A percentile compares a stretch with the other conserved stretches of the same genome.
Evolutionary conservation across 2,888 invertebrate genomes (phyloP).

Genomic region (Macrosiphum euphorbiae): DNA sequence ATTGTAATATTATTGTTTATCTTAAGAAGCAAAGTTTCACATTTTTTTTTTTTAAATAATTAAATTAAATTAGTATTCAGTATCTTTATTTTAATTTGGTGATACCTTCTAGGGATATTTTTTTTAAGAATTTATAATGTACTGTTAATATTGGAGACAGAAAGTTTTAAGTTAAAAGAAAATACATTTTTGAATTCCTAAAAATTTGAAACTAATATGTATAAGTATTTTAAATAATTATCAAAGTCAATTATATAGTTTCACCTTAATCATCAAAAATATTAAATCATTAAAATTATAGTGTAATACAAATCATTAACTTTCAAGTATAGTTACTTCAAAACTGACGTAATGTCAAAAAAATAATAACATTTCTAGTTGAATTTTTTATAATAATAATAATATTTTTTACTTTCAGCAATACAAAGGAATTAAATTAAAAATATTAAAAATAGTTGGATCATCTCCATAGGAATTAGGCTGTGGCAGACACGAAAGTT

Average conservation of each 20-base stretch:
- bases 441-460: too few species aligned
- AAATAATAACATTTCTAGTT: neutral
- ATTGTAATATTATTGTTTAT: neutral
- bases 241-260: neutral
- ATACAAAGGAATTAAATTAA: too few species aligned
- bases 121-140: neutral
- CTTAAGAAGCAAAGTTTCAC: neutral
- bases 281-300: neutral
- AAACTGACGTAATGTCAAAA: neutral
- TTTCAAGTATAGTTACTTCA: neutral
- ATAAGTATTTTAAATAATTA: neutral
- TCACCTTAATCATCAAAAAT: neutral
- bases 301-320: neutral
- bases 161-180: too few species aligned
- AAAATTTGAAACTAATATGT: too few species aligned
- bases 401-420: too few species aligned
- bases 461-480: too few species aligned
- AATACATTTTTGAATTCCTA: too few species aligned
- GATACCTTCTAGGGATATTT: neutral
- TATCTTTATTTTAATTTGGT: neutral
- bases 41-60: neutral
- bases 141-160: neutral
- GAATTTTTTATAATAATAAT: neutral
- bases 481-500: too few species aligned
- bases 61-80: neutral